Conservation (phyloP, 1,140 invertebrate genomes). For the Drosophila fuyamai region DNA sequence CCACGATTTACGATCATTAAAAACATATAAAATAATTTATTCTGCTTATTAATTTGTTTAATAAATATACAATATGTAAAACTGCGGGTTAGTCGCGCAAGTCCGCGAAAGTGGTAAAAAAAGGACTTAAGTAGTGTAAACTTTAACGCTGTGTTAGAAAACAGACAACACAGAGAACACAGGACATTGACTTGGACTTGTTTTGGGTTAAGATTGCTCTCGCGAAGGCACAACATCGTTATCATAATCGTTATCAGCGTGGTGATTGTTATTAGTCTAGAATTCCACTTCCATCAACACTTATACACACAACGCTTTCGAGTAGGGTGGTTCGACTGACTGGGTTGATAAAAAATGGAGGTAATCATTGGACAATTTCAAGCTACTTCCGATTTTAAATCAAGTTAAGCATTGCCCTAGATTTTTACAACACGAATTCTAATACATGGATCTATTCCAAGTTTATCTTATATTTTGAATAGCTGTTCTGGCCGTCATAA, state of each 20-base stretch:
- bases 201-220: conserved; percentile 52
- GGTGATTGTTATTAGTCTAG: conserved; percentile 46
- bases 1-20: conserved; percentile 66
- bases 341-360: conserved; percentile 5
- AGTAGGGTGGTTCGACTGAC: conserved; percentile 13
- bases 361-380: conserved; percentile 6
- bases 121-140: conserved; percentile 46
- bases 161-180: conserved; percentile 50
- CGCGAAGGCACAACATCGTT: conserved; percentile 51
- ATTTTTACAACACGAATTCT: neutral
- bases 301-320: conserved; percentile 43
- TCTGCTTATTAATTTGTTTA: conserved; percentile 82
- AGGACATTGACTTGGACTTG: conserved; percentile 54
- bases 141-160: conserved; percentile 50
- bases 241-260: conserved; percentile 41
- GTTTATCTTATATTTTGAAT: neutral
- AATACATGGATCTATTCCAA: neutral
- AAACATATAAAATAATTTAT: conserved; percentile 83
- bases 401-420: neutral
- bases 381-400: neutral
- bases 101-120: conserved; percentile 50
- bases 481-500: conserved; percentile 2
- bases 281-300: conserved; percentile 41
- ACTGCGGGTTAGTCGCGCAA: conserved; percentile 60
- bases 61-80: conserved; percentile 82